These are phyloP conservation scores for Bolinopsis microptera DNA, from an alignment of 37 sponge, comb jelly and placozoan genomes.

Conservation along the genomic window DNA sequence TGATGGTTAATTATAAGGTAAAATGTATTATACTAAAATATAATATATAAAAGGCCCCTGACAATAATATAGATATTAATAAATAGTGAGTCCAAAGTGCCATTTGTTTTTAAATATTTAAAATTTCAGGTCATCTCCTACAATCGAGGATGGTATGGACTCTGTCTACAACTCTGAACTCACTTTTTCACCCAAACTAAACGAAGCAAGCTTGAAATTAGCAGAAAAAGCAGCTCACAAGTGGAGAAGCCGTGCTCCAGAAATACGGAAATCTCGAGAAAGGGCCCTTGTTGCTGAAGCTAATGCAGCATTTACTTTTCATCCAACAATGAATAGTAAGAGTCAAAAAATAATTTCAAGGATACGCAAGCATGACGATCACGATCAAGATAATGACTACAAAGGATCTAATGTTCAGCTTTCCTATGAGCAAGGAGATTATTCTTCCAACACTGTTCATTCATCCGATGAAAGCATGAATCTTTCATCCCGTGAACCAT, in stretches of 20 bases:
- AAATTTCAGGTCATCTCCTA: background rate
- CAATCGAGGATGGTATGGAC: conserved; percentile 61
- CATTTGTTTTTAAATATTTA: no score
- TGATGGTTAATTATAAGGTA: no score
- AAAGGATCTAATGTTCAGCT: background rate
- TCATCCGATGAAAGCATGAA: conserved; percentile 19
- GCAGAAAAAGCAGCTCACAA: conserved; percentile 55
- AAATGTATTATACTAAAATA: no score
- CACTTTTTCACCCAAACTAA: conserved; percentile 34
- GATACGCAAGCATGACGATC: background rate
- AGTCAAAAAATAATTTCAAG: conserved; percentile 43
- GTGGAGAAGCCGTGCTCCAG: conserved; percentile 29
- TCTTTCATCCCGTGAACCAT: conserved; percentile 34
- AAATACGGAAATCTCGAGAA: background rate
- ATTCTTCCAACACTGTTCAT: background rate
- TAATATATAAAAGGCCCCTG: no score
- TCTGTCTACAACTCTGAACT: conserved; percentile 35
- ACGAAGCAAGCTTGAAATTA: conserved; percentile 8
- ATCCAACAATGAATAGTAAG: conserved; percentile 42
- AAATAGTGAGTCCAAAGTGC: no score
- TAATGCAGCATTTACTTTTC: conserved; percentile 61
- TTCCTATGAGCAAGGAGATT: conserved; percentile 1
- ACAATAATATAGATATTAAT: no score
- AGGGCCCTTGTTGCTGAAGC: conserved; percentile 60
- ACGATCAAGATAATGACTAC: background rate